These are phyloP conservation scores for Hylaeus volcanicus DNA, from an alignment of 1,140 invertebrate species.

Conservation along the genomic window DNA sequence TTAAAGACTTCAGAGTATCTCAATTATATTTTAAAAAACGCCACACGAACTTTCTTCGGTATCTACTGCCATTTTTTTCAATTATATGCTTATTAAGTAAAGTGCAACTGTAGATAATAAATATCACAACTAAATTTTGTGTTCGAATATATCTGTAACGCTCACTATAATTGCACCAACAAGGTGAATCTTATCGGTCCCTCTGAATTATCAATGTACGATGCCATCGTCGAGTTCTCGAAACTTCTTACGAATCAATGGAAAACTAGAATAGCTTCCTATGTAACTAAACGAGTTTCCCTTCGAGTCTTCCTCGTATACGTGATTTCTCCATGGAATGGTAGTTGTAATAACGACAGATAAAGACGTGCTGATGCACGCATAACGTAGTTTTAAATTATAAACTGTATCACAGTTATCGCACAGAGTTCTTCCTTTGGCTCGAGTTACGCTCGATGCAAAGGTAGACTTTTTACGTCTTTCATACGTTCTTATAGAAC, in stretches of 20 bases:
- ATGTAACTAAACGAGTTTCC: neutral
- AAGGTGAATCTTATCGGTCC: neutral
- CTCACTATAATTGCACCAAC: neutral
- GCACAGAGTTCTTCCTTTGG: neutral
- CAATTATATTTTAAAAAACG: too few relatives aligned
- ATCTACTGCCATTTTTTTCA: too few relatives aligned
- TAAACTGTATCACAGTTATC: neutral
- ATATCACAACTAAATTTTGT: too few relatives aligned
- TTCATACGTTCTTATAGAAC: neutral
- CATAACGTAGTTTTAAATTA: slow-evolving; percentile 3
- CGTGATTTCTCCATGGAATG: neutral
- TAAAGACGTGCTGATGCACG: neutral
- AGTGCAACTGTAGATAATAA: too few relatives aligned
- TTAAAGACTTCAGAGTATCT: too few relatives aligned
- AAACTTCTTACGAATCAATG: neutral
- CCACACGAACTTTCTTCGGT: too few relatives aligned
- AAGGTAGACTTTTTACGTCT: neutral
- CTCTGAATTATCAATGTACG: neutral
- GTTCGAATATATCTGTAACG: too few relatives aligned
- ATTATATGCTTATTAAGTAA: too few relatives aligned
- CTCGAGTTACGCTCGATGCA: neutral
- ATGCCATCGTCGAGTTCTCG: neutral
- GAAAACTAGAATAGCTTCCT: neutral
- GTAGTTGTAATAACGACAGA: neutral
- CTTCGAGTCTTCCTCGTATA: too few relatives aligned